Percentiles rank a stretch among this genome's conserved stretches.
phyloP scores from a whole-genome alignment of 2,113 vertebrate genomes.

The Mesitornis unicolor region DNA sequence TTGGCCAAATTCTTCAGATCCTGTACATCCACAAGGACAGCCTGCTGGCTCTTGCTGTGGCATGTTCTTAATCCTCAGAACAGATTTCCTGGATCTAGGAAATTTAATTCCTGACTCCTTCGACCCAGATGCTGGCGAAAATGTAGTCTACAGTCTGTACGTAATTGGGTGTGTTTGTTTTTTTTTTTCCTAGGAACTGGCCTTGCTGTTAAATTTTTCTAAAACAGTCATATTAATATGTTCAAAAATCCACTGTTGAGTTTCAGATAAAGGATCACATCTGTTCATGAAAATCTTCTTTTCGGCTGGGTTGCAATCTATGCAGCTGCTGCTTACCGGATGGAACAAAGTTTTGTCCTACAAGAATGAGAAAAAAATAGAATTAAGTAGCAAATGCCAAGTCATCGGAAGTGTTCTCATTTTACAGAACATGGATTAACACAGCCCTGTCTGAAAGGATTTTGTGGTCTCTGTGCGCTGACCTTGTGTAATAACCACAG shows the following conservation, averaged over 20 bases:
- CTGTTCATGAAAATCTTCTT: constrained; percentile 93
- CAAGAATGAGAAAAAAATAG: constrained; percentile 44
- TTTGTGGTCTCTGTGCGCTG: not conserved
- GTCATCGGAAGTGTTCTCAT: not conserved
- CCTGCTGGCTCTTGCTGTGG: constrained; percentile 60
- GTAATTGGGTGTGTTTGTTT: not conserved
- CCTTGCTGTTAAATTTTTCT: constrained; percentile 82
- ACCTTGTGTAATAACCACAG: not conserved
- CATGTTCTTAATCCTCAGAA: constrained; percentile 70
- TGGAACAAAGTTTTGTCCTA: constrained; percentile 90
- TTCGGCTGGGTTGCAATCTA: constrained; percentile 86
- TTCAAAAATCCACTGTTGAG: constrained; percentile 91
- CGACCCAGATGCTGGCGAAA: constrained; percentile 68
- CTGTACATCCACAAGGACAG: constrained; percentile 67
- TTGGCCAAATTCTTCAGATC: constrained; percentile 74
- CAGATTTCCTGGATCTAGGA: constrained; percentile 75
- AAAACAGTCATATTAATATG: constrained; percentile 86
- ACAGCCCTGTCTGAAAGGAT: not conserved
- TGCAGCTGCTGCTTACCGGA: constrained; percentile 85
- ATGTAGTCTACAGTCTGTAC: constrained; percentile 52
- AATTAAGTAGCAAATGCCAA: constrained; percentile 41
- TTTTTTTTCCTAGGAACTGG: constrained; percentile 68
- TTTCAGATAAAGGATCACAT: constrained; percentile 86
- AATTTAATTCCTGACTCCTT: constrained; percentile 78
- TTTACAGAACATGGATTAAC: not conserved